Evolutionary conservation across 1,140 invertebrate genomes (phyloP).

Genomic region (Drosophila dunni): DNA sequence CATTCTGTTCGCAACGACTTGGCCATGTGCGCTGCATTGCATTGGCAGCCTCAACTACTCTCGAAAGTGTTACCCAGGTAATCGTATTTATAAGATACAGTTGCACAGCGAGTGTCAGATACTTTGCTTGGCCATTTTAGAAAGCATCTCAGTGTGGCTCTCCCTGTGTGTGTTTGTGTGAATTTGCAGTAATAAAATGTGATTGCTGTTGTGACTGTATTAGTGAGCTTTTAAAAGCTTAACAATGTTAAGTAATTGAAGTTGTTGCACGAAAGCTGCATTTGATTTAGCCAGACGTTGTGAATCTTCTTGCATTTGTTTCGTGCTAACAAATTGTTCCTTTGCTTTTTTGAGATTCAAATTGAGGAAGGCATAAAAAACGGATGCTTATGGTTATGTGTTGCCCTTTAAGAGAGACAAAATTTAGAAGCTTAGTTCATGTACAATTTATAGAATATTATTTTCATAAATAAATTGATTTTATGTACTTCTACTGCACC

Average conservation of each 20-base stretch:
- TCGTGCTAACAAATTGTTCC: no score
- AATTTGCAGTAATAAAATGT: slow-evolving; percentile 36
- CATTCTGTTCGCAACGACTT: slow-evolving; percentile 39
- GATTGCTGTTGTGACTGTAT: slow-evolving; percentile 30
- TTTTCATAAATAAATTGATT: no score
- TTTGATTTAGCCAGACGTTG: not conserved
- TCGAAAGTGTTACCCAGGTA: slow-evolving; percentile 51
- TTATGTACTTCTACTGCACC: no score
- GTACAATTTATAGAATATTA: no score
- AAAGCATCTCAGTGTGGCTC: slow-evolving; percentile 25
- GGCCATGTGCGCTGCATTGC: slow-evolving; percentile 39
- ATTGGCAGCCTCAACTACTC: slow-evolving; percentile 8
- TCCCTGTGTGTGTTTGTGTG: not conserved
- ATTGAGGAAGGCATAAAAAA: no score
- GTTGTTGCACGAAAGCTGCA: not conserved
- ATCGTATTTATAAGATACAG: slow-evolving; percentile 79
- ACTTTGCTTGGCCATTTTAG: slow-evolving; percentile 60
- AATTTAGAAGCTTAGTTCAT: no score
- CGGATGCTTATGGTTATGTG: no score
- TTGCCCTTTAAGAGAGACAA: no score
- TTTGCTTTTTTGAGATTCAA: no score
- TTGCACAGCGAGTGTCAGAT: slow-evolving; percentile 54
- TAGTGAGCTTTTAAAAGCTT: slow-evolving; percentile 40
- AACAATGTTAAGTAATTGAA: not conserved
- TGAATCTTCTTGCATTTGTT: no score